Base-by-base conservation (phyloP, 2,888 invertebrate species). In the Eupeodes latifasciatus region DNA sequence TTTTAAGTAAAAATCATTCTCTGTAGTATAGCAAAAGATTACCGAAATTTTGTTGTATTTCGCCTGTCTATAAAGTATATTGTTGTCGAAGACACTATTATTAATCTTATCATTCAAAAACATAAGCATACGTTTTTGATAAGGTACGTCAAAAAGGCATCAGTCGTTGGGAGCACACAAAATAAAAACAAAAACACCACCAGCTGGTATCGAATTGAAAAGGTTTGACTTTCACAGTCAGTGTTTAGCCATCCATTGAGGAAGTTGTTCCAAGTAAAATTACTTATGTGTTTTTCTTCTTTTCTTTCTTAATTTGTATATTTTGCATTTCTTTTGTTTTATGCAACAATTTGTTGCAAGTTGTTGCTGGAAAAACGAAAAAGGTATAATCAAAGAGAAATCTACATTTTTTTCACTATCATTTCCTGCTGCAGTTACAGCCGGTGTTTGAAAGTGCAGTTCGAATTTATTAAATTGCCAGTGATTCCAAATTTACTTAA, bases 101-200 rank as follows among this genome's bases (percentile, higher is more conserved):
- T 66, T 40, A 81, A 81, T 88, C 88, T 88, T 88, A 88, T 88
- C 88, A 86, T 27, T 71, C 49, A 72, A 36, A 57, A 81, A 64
- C 3, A 57, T 27, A 69, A 53, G 66, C 55, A 44, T 19, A 59
- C 27, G 27, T 27, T 27, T 27, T 47, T 78, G 88, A 88, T 88
- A 88, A 85, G 51, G 12, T 53, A 55, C 71, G 74, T 75, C 75
- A 78, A 74, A 85, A 77, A 53, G 69, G 67, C 69, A 81, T 83
- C 74, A 81, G 74, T n/a, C 55, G 40, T 40, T 40, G 61, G 67
- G 19, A 75, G 3, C 27, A 27, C 27, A 27, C 27, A 27, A 27
- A 27, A 59, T 67, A 40, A 40, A 40, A 40, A 40, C 40, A 40
- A 76, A 67, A 53, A 49, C 14, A 55, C 47, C 49, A 77, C 62